Evolutionary conservation across 2,113 vertebrate genomes (phyloP).

Genomic region (Coturnix japonica): DNA sequence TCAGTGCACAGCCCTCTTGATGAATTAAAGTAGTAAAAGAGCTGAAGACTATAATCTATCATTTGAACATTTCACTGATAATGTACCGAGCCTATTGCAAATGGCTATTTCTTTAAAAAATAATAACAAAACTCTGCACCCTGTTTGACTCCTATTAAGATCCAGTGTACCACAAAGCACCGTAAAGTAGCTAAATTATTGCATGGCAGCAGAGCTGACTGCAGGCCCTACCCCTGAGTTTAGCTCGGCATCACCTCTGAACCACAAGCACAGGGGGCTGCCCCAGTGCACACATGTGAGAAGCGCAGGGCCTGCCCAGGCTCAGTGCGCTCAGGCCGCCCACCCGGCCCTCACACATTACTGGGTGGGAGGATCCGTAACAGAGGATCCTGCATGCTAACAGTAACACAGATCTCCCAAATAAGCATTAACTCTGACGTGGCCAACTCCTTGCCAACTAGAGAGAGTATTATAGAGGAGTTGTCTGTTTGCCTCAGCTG

Average conservation of each 20-base stretch:
- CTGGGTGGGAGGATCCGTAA: background rate
- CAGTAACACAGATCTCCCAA: background rate
- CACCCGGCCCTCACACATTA: conserved; percentile 53
- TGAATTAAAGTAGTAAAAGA: conserved; percentile 61
- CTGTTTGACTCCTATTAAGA: background rate
- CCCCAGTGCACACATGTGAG: too few relatives aligned
- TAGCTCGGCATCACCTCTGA: background rate
- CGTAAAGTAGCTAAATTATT: background rate
- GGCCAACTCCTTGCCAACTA: background rate
- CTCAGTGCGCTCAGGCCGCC: conserved; percentile 8
- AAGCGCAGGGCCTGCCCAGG: background rate
- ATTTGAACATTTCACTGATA: conserved; percentile 54
- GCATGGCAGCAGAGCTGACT: background rate
- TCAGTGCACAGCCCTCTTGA: conserved; percentile 51
- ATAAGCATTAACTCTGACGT: conserved; percentile 9
- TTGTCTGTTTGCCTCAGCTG: background rate
- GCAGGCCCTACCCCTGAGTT: background rate
- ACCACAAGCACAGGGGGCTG: background rate
- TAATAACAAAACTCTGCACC: background rate
- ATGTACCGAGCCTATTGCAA: conserved; percentile 19
- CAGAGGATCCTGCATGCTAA: background rate
- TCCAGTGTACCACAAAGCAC: background rate
- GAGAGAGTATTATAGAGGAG: background rate
- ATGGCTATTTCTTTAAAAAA: background rate
- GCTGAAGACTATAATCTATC: conserved; percentile 58